Base-by-base conservation (phyloP, 92 coral and sea anemone species). In the Isaurus tuberculatus region DNA sequence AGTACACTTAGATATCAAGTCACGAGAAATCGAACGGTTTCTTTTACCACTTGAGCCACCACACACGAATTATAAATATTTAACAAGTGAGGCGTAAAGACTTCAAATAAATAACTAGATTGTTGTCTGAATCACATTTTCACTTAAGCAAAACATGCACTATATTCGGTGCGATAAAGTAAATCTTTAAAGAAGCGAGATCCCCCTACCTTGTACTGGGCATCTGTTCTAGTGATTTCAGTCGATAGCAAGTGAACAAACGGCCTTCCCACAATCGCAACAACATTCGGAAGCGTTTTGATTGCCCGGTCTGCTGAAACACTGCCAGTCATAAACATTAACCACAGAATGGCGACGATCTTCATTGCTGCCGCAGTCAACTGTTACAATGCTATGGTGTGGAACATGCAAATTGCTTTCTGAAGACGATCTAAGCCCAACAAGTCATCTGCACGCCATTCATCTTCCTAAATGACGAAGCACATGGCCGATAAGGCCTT, bases 201-300 rank as follows among this genome's bases (percentile, higher is more conserved):
- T 23, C 42, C 51, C 48, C 71, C 87, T 88, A 91, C 94, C 91
- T 78, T 92, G 70, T 79, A 86, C 13, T 81, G 73, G 28, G 26
- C 33, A 14, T 64, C 84, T 25, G 48, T 65, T 8, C 83, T 73
- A 86, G 69, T 75, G 57, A 37, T 84, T 36, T 83, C 46, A 3
- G 63, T 63, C 0, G 94, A 89, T 51, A 95, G 51, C 28, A 57
- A 55, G 86, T 93, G 93, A 44, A 83, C 65, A 61, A 95, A 95
- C 46, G 91, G 91, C 77, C 87, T 88, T 22, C 98, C 98, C 89
- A 85, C 89, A 80, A 91, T 91, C 27, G 98, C 97, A 8, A 94
- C 84, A 9, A 92, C 78, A 83, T 94, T 91, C 64, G 94, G 91
- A 26, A 93, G 91, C 31, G 82, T 49, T 77, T 77, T 61, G 51